phyloP scores from a whole-genome alignment of 2,113 vertebrate species.

The Tylochromis polylepis region DNA sequence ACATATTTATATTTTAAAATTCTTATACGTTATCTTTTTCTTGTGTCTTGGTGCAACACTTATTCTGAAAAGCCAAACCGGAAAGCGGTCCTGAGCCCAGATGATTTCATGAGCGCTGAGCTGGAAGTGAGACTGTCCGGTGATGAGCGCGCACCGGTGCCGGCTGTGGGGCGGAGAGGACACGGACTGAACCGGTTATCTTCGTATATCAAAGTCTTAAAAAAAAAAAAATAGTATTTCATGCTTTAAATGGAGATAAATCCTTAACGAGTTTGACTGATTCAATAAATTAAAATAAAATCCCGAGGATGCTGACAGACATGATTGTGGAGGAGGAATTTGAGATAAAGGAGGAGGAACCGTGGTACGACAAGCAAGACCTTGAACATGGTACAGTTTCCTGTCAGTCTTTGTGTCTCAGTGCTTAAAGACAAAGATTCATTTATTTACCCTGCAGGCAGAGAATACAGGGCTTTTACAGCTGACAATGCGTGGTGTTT shows the following conservation, averaged over 20 bases:
- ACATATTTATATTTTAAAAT: not conserved
- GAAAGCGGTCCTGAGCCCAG: not conserved
- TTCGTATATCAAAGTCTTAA: not conserved
- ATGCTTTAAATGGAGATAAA: not conserved
- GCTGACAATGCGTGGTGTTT: not conserved
- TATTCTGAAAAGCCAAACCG: slow-evolving; percentile 22
- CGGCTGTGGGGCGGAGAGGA: slow-evolving; percentile 1
- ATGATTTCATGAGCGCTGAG: not conserved
- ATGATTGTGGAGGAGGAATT: slow-evolving; percentile 74
- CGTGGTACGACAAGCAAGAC: slow-evolving; percentile 74
- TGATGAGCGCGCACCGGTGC: slow-evolving; percentile 13
- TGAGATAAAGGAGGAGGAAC: slow-evolving; percentile 73
- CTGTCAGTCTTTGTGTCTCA: slow-evolving; percentile 14
- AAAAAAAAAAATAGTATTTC: not conserved
- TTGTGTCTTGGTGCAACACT: not conserved
- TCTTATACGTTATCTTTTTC: not conserved
- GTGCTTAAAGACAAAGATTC: not conserved
- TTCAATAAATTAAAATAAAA: not conserved
- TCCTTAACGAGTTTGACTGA: not conserved
- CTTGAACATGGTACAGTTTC: slow-evolving; percentile 70
- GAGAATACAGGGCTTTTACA: not conserved
- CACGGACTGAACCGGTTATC: not conserved
- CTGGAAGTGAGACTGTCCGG: not conserved
- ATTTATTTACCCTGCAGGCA: not conserved
- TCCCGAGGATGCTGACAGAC: slow-evolving; percentile 66